phyloP scores from a whole-genome alignment of 92 coral and sea anemone genomes.

The Hydrozoanthus gracilis region DNA sequence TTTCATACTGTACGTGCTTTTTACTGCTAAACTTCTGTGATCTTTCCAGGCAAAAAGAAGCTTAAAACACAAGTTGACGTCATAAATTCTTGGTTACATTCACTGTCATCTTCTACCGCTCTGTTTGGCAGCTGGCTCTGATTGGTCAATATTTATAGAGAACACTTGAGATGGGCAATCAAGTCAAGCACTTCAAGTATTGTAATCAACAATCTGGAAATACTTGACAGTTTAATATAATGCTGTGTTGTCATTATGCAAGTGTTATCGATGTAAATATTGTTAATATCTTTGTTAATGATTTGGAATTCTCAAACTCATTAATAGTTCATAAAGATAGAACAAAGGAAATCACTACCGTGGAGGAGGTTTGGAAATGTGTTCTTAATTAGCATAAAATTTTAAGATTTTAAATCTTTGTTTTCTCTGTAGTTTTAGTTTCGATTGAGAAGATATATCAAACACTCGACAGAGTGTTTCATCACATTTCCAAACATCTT shows the following conservation, averaged over 20 bases:
- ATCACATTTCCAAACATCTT: too few species aligned
- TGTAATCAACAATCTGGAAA: conserved; percentile 15
- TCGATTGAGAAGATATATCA: too few species aligned
- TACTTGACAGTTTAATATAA: conserved; percentile 7
- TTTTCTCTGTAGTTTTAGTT: too few species aligned
- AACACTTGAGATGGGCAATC: conserved; percentile 11
- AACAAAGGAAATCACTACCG: too few species aligned
- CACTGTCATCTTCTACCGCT: background rate
- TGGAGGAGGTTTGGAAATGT: too few species aligned
- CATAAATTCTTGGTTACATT: background rate
- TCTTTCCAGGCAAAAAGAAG: conserved; percentile 23
- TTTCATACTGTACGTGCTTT: too few species aligned
- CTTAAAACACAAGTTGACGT: background rate
- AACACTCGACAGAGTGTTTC: too few species aligned
- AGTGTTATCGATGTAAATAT: conserved; percentile 19
- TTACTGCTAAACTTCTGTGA: conserved; percentile 14
- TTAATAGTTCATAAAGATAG: too few species aligned
- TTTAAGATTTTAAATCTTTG: too few species aligned
- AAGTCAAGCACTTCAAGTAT: conserved; percentile 24
- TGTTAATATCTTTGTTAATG: too few species aligned
- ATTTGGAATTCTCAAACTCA: too few species aligned
- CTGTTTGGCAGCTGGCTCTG: background rate
- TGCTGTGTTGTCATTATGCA: conserved; percentile 20
- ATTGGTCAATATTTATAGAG: conserved; percentile 19
- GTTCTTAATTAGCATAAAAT: too few species aligned